A percentile compares a stretch with the other conserved stretches of the same genome.
Conservation (phyloP, 2,797 vertebrate species). For the Cryptoblepharus egeriae region DNA sequence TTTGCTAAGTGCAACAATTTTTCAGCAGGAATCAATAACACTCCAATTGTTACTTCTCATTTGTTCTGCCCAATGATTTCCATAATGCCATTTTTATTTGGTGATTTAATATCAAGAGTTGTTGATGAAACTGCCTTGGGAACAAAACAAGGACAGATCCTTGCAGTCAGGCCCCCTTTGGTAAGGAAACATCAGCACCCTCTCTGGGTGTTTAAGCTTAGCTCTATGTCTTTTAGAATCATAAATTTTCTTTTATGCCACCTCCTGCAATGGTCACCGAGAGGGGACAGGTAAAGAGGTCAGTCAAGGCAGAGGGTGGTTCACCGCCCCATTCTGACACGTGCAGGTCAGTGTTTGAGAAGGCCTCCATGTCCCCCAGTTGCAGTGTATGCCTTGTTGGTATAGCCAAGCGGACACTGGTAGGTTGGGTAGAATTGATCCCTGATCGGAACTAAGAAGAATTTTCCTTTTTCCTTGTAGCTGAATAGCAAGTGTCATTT, state of each 20-base stretch:
- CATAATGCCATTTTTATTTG: constrained; percentile 11
- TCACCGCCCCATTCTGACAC: too few relatives aligned
- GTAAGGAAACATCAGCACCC: not conserved
- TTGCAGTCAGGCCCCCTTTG: not conserved
- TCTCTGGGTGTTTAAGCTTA: not conserved
- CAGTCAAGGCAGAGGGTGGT: too few relatives aligned
- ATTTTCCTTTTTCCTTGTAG: not conserved
- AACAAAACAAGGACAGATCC: constrained; percentile 15
- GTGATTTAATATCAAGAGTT: constrained; percentile 12
- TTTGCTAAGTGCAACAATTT: constrained; percentile 48
- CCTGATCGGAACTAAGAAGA: not conserved
- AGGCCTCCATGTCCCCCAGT: too few relatives aligned
- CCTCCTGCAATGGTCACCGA: too few relatives aligned
- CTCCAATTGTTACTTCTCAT: constrained; percentile 39
- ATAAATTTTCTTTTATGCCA: too few relatives aligned
- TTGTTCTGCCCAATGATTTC: constrained; percentile 21
- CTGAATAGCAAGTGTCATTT: not conserved
- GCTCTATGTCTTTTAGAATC: too few relatives aligned
- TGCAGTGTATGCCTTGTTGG: too few relatives aligned
- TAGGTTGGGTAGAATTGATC: too few relatives aligned
- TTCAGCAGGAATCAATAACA: constrained; percentile 38
- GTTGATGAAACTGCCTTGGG: not conserved
- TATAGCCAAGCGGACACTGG: too few relatives aligned
- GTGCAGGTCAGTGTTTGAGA: too few relatives aligned
- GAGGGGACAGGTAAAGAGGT: too few relatives aligned